phyloP scores from a whole-genome alignment of 2,113 vertebrate species.

The Bufo bufo region DNA sequence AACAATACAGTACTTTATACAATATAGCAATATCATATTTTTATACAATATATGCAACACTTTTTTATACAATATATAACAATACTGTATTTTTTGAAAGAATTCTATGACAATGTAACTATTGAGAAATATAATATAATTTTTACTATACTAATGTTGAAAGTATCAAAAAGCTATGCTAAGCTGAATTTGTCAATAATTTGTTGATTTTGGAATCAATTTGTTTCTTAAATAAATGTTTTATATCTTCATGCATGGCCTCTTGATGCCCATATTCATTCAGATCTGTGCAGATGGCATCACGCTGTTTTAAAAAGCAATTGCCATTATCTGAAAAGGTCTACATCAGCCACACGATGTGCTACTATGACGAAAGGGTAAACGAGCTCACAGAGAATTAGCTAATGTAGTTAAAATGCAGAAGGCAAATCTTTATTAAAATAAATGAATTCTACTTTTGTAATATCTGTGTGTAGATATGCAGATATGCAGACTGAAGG shows the following conservation, averaged over 20 bases:
- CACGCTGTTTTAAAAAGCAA: neutral
- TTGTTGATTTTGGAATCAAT: neutral
- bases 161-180: neutral
- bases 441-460: neutral
- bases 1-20: too few species aligned
- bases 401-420: neutral
- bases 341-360: neutral
- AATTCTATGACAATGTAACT: neutral
- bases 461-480: neutral
- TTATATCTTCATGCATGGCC: conserved; percentile 14
- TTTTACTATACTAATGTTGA: neutral
- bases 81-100: too few species aligned
- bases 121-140: neutral
- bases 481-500: too few species aligned
- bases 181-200: neutral
- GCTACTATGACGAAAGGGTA: neutral
- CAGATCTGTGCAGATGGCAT: conserved; percentile 23
- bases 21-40: too few species aligned
- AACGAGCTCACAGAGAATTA: neutral
- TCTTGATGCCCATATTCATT: conserved; percentile 14
- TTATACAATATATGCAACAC: too few species aligned
- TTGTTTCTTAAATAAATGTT: neutral
- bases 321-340: neutral
- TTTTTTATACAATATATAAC: too few species aligned
- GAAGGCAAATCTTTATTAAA: neutral